Conservation (phyloP, 1,140 invertebrate genomes). For the Diabrotica undecimpunctata region DNA sequence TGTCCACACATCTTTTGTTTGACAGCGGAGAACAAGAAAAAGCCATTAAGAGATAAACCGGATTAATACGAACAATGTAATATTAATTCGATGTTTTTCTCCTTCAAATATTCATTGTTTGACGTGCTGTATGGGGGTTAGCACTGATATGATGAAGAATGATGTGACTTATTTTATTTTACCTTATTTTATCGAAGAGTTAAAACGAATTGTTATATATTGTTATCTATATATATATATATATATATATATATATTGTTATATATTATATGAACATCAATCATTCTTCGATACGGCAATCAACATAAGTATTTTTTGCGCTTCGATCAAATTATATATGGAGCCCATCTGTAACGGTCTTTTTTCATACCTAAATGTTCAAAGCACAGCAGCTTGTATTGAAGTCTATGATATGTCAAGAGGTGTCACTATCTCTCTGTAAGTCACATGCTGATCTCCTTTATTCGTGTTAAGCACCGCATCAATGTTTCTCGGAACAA, state of each 20-base stretch:
- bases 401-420: neutral
- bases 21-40: slow-evolving; percentile 13
- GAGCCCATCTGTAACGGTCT: neutral
- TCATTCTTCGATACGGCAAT: too few species aligned
- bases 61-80: slow-evolving; percentile 4
- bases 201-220: too few species aligned
- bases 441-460: slow-evolving; percentile 18
- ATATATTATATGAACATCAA: too few species aligned
- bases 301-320: too few species aligned
- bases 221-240: too few species aligned
- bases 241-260: too few species aligned
- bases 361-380: too few species aligned
- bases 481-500: slow-evolving; percentile 26
- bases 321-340: too few species aligned
- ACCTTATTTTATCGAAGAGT: too few species aligned
- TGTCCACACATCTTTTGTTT: slow-evolving; percentile 15
- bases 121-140: neutral
- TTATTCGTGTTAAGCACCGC: slow-evolving; percentile 18
- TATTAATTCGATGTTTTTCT: slow-evolving; percentile 21
- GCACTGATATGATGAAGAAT: too few species aligned
- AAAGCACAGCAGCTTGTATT: neutral
- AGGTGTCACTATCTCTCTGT: slow-evolving; percentile 3
- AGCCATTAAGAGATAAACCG: slow-evolving; percentile 13
- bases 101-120: slow-evolving; percentile 18
- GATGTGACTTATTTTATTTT: too few species aligned